phyloP scores from a whole-genome alignment of 2,797 vertebrate species.

The Spinus pinus region DNA sequence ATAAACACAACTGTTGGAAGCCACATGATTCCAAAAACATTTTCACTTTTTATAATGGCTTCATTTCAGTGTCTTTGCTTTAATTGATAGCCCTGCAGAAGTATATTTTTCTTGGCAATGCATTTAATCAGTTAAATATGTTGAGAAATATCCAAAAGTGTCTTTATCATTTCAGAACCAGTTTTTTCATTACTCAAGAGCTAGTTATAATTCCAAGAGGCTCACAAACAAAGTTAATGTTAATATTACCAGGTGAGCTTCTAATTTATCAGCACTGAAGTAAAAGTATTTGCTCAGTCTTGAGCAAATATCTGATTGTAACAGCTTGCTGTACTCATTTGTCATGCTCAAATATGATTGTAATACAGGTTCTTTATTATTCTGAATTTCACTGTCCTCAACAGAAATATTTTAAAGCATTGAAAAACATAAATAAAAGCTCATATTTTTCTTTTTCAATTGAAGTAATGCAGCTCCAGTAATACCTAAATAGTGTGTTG shows the following conservation, averaged over 20 bases:
- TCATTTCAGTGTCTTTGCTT: slow-evolving; percentile 31
- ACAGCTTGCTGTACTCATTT: background rate
- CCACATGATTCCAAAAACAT: slow-evolving; percentile 35
- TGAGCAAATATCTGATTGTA: slow-evolving; percentile 28
- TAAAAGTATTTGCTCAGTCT: slow-evolving; percentile 17
- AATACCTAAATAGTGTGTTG: background rate
- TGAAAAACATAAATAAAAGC: background rate
- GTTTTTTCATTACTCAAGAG: slow-evolving; percentile 45
- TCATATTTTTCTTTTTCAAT: background rate
- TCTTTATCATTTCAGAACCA: slow-evolving; percentile 20
- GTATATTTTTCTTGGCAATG: slow-evolving; percentile 44
- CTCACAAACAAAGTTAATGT: slow-evolving; percentile 7
- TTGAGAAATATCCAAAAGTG: slow-evolving; percentile 20
- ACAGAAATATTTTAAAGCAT: background rate
- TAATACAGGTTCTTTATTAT: background rate
- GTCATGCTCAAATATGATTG: background rate
- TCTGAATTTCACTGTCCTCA: background rate
- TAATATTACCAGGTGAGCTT: slow-evolving; percentile 11
- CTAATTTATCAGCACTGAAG: slow-evolving; percentile 35
- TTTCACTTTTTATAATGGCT: slow-evolving; percentile 1
- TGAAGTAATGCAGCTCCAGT: background rate
- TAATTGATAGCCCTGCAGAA: slow-evolving; percentile 40
- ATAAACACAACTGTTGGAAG: slow-evolving; percentile 29
- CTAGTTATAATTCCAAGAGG: slow-evolving; percentile 20
- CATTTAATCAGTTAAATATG: slow-evolving; percentile 30